Base-by-base conservation (phyloP, 2,888 invertebrate genomes). In the Sinodicranocentrus sp. region DNA sequence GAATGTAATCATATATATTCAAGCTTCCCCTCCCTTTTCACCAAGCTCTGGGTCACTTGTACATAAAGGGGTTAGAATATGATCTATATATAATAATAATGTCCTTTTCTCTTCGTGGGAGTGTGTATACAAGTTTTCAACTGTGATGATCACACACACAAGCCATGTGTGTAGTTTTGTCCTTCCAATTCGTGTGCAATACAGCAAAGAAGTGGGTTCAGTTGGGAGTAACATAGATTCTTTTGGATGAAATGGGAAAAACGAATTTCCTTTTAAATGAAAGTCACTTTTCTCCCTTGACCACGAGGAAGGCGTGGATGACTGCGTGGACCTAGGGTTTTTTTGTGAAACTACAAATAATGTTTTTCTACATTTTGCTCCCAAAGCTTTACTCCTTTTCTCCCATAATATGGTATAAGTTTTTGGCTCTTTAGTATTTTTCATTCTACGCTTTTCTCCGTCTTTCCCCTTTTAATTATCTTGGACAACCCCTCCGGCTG, bases 391-490 rank as follows among this genome's bases (percentile, higher is more conserved):
- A n/a, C n/a, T n/a, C n/a, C n/a, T n/a, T n/a, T n/a, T n/a, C n/a
- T n/a, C n/a, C n/a, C n/a, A n/a, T n/a, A n/a, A 52, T 10, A n/a
- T 5, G 3, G 52, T 52, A 5, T 52, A 3, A 39, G 33, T 28
- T 17, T 63, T 23, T 57, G 57, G 25, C 25, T 25, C 19, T 3
- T 10, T 54, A 13, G 25, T 57, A 57, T 57, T 6, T 21, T 21
- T 33, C 61, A 61, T 21, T 65, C 44, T 15, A 10, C 19, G 21
- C 39, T 3, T 25, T n/a, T 67, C n/a, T 48, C 48, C 26, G 23
- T 59, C 15, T 54, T 77, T 82, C 65, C 28, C 33, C 54, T 71
- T 82, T 82, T 82, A 76, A 82, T 82, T 82, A 82, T 76, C 63
- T 65, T 70, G 82, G 48, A 63, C 76, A 82, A 71, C 26, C 82